Conservation (phyloP, 2,888 invertebrate genomes). For the Mantis religiosa region DNA sequence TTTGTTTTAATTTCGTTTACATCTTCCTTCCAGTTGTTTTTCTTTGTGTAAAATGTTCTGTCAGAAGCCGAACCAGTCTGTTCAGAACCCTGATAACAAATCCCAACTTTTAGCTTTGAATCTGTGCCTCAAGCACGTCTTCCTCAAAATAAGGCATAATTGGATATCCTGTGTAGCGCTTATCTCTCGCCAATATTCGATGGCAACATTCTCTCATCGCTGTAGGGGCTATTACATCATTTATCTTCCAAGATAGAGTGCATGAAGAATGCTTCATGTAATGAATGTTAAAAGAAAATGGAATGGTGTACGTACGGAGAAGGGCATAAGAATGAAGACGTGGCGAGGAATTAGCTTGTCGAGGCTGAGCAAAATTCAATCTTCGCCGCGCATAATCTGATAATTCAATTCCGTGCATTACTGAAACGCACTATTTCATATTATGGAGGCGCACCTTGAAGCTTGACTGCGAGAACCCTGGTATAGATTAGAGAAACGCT, state of each 20-base stretch:
- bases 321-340: neutral
- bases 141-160: no score
- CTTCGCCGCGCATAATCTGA: neutral
- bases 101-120: no score
- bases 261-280: neutral
- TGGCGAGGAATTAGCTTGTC: neutral
- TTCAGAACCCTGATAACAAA: no score
- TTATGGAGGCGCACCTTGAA: neutral
- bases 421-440: neutral
- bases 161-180: no score
- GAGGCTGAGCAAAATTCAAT: neutral
- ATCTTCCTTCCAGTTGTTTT: no score
- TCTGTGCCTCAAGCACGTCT: no score
- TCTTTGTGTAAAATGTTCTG: no score
- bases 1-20: no score
- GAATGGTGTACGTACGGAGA: neutral
- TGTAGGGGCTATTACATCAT: neutral
- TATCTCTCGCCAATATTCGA: no score
- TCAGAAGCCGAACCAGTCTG: no score
- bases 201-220: no score
- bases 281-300: neutral
- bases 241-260: neutral
- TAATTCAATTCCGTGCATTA: neutral
- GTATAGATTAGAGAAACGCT: neutral
- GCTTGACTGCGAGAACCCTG: neutral